Base-by-base conservation (phyloP, 2,113 vertebrate species). In the Xiphias gladius region DNA sequence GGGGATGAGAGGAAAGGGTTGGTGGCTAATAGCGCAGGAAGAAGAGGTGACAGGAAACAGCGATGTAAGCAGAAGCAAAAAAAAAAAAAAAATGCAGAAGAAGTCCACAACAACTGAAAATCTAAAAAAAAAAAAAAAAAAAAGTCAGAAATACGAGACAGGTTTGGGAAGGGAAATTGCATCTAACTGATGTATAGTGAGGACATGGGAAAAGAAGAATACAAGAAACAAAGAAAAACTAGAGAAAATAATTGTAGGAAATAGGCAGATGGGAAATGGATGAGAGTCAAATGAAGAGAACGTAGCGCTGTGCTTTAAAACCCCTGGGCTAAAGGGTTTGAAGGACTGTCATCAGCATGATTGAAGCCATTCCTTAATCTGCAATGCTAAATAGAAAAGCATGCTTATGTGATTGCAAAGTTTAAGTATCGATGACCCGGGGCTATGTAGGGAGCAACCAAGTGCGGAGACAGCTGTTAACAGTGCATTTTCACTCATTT, bases 311-410 rank as follows among this genome's bases (percentile, higher is more conserved):
- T 5, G 32, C 69, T 82, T 69, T 86, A 71, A 79, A 78, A 81
- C 85, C 86, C 74, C 61, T 58, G 87, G 85, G 84, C 76, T 65
- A 79, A 86, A 89, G 80, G 79, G 46, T 81, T 86, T 82, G 84
- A 62, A 89, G 80, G 82, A 78, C 88, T 90, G 92, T 92, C 92
- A 92, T 92, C 91, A 93, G 73, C 70, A 81, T 90, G 91, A 94
- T 93, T 92, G 92, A 93, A 93, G 89, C 89, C 89, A 87, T 91
- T 93, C 78, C 84, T 92, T 94, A 91, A 95, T 95, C 93, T 94
- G 87, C 87, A 90, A 94, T 92, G 91, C 93, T 95, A 95, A 95
- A 95, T 95, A 92, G 90, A 92, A n/a, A 90, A 86, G 85, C 76
- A 81, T 89, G 83, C 85, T 92, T 90, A 89, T 93, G 90, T 95